Conservation (phyloP, 53 echinoderm and acorn worm species). For the Holothuria leucospilota region DNA sequence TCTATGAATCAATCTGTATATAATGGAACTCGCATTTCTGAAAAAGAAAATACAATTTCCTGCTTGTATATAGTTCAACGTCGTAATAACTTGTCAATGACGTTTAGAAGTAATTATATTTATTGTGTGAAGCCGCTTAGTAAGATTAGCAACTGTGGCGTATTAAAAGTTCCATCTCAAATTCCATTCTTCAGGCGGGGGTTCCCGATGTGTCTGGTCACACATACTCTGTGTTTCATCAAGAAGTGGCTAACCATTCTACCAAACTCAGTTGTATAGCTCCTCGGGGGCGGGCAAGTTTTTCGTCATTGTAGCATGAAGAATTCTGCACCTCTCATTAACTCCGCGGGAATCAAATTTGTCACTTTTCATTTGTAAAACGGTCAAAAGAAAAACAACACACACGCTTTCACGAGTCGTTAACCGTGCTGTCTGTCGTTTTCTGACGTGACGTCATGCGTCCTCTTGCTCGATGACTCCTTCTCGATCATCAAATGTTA, state of each 20-base stretch:
- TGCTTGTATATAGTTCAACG: too few relatives aligned
- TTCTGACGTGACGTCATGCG: too few relatives aligned
- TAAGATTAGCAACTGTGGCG: too few relatives aligned
- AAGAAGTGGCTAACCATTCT: conserved; percentile 22
- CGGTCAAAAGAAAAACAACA: conserved; percentile 30
- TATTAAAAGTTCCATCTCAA: neutral
- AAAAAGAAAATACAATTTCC: too few relatives aligned
- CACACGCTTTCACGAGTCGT: neutral
- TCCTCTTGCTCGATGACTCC: too few relatives aligned
- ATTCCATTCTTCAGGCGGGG: conserved; percentile 14
- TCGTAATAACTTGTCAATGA: too few relatives aligned
- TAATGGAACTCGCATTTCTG: too few relatives aligned
- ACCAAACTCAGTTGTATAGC: conserved; percentile 21
- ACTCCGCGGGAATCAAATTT: conserved; percentile 39
- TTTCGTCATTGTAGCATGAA: neutral
- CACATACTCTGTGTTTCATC: conserved; percentile 31
- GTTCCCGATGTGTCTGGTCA: conserved; percentile 34
- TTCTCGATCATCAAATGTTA: too few relatives aligned
- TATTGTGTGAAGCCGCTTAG: too few relatives aligned
- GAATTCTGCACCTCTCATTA: conserved; percentile 3
- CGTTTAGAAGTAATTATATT: too few relatives aligned
- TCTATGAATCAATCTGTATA: too few relatives aligned
- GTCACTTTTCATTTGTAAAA: conserved; percentile 28
- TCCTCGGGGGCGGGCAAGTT: conserved; percentile 30
- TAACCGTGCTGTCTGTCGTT: too few relatives aligned